Evolutionary conservation across 1,140 invertebrate species (phyloP).

Genomic region (Drosophila punjabiensis): DNA sequence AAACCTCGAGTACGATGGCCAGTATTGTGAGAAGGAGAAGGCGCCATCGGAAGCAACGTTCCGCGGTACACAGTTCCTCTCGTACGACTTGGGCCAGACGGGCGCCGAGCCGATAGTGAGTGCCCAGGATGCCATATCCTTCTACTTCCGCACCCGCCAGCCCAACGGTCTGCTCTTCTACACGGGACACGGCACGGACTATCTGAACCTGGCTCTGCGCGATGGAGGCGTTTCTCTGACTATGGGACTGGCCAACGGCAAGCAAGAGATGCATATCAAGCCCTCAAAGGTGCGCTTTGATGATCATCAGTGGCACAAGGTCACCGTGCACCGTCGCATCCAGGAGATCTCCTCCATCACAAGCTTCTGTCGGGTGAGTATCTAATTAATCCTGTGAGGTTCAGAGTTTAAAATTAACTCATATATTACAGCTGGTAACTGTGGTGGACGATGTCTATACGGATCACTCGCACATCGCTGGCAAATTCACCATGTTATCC

Average conservation of each 20-base stretch:
- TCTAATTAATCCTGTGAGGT: too few relatives aligned
- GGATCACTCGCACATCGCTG: conserved; percentile 95
- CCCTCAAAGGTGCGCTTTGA: conserved; percentile 95
- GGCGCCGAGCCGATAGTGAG: conserved; percentile 94
- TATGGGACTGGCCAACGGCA: conserved; percentile 96
- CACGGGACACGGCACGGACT: conserved; percentile 95
- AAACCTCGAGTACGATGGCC: conserved; percentile 95
- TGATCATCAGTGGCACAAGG: conserved; percentile 98
- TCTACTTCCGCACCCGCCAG: conserved; percentile 97
- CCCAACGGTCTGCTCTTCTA: conserved; percentile 96
- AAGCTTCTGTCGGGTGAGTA: conserved; percentile 93
- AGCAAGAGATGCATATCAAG: conserved; percentile 95
- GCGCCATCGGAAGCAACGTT: conserved; percentile 96
- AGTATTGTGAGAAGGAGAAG: conserved; percentile 97
- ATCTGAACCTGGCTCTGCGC: conserved; percentile 94
- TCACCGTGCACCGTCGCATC: conserved; percentile 94
- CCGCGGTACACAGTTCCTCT: conserved; percentile 95
- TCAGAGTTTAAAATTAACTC: background rate
- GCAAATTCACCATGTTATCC: conserved; percentile 95
- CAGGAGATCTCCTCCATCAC: conserved; percentile 95
- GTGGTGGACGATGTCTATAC: conserved; percentile 96
- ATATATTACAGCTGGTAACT: conserved; percentile 91
- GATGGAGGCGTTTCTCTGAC: conserved; percentile 96
- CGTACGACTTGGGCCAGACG: conserved; percentile 94
- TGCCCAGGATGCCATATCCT: conserved; percentile 94